Evolutionary conservation across 2,113 vertebrate genomes (phyloP).

Genomic region (Gopherus evgoodei): DNA sequence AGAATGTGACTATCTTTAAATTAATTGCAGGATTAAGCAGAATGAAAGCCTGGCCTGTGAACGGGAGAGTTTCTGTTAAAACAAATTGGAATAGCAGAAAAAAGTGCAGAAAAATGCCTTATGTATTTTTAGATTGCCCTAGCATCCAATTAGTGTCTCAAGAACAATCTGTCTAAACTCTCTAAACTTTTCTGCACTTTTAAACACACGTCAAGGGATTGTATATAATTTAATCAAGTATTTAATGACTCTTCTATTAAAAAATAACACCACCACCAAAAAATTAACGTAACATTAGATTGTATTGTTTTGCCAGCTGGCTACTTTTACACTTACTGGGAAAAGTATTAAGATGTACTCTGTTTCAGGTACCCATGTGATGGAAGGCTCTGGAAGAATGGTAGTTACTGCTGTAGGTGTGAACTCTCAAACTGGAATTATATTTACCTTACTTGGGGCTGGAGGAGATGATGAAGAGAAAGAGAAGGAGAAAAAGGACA

Average conservation of each 20-base stretch:
- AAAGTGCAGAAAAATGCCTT: not conserved
- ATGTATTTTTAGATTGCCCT: not conserved
- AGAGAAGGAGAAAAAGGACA: constrained; percentile 94
- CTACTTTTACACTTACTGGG: not conserved
- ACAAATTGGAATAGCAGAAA: not conserved
- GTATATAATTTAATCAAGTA: not conserved
- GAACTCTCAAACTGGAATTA: constrained; percentile 99
- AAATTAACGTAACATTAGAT: not conserved
- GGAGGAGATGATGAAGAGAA: constrained; percentile 89
- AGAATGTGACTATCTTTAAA: not conserved
- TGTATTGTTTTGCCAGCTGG: not conserved
- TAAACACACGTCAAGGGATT: not conserved
- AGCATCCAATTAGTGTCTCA: not conserved
- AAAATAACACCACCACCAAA: too few species aligned
- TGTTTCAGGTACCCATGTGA: constrained; percentile 94
- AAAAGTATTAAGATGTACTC: not conserved
- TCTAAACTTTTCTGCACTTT: not conserved
- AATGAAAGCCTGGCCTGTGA: not conserved
- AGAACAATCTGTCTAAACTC: not conserved
- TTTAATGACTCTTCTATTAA: not conserved
- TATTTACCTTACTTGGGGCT: constrained; percentile 94
- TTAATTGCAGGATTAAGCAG: not conserved
- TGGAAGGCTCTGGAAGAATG: constrained; percentile 99
- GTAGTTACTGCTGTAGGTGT: constrained; percentile 96
- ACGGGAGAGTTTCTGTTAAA: not conserved